phyloP scores from a whole-genome alignment of 2,888 invertebrate species.

The Habroteleia sp. region DNA sequence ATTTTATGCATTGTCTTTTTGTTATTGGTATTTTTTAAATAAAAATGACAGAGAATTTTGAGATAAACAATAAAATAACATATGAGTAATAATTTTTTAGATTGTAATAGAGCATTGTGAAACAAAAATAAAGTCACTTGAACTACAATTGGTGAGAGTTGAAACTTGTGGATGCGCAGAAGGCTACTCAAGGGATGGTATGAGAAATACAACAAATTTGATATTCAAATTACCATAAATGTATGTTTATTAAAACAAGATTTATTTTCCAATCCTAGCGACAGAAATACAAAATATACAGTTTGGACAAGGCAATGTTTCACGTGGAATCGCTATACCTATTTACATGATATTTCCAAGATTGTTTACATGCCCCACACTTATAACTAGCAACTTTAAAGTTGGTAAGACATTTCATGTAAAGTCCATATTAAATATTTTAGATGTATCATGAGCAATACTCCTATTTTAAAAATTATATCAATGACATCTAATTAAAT shows the following conservation, averaged over 20 bases:
- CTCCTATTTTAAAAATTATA: too few relatives aligned
- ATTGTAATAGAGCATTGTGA: constrained; percentile 91
- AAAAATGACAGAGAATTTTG: too few relatives aligned
- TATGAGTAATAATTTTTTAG: too few relatives aligned
- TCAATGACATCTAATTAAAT: too few relatives aligned
- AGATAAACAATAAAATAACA: too few relatives aligned
- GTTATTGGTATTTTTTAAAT: too few relatives aligned
- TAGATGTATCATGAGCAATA: too few relatives aligned
- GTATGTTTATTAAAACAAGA: constrained; percentile 30
- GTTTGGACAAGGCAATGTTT: constrained; percentile 95
- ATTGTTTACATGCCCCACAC: constrained; percentile 96
- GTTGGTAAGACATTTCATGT: constrained; percentile 94
- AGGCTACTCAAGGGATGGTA: constrained; percentile 95
- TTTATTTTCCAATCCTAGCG: constrained; percentile 83
- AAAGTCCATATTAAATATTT: neutral
- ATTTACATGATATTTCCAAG: constrained; percentile 98
- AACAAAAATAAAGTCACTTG: constrained; percentile 93
- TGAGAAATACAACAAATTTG: constrained; percentile 56
- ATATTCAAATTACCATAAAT: constrained; percentile 17
- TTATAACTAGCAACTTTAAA: constrained; percentile 95
- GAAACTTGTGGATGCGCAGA: constrained; percentile 97
- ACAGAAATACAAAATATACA: constrained; percentile 99
- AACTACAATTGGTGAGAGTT: constrained; percentile 95
- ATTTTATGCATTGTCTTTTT: too few relatives aligned
- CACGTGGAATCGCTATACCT: constrained; percentile 90